Evolutionary conservation across 2,113 vertebrate genomes (phyloP), one percentile per base, ranked within the genome.

Genomic region (Istiophorus platypterus): DNA sequence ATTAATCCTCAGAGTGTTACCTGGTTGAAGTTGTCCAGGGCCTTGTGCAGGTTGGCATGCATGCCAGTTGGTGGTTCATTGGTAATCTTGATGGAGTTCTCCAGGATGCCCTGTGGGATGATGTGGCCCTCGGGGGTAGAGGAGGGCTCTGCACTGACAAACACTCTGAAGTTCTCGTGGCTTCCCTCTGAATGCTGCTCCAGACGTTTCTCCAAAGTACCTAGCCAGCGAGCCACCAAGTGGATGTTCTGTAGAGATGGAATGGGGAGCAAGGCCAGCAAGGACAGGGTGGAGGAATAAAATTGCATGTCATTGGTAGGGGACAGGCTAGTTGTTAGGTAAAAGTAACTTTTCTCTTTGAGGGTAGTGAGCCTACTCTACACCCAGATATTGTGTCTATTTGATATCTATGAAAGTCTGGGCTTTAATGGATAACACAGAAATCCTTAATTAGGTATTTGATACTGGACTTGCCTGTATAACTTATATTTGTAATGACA

Each of bases 21-120:
- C 98, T 99, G 98, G 87, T 82, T 97, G 91, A 99, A 99, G 93
- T 97, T 98, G 93, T 99, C 97, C 31, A 99, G 94, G 39, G 98
- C 97, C 85, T 97, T 97, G 95, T 99, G 98, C 79, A 99, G 95
- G 93, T 97, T 99, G 62, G 97, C 97, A 0, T 95, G 96, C 95
- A 99, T 97, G 66, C 97, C 98, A 0, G 95, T 95, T 0, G 98
- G 97, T 0, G 98, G 95, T 61, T 99, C 98, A 0, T 94, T 99
- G 90, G 97, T 99, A 94, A 99, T 95, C 89, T 99, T 99, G 90
- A 99, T 97, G 86, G 97, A 95, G 91, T 95, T 97, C 69, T 99
- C 96, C 81, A 99, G 95, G 88, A 99, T 98, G 47, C 98, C 98
- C 88, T 99, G 98, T 0, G 98, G 98, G 45, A 99, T 96, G 94